These are phyloP conservation scores for Coptodon bakossiorum DNA, from an alignment of 2,113 vertebrate species.

Conservation along the genomic window DNA sequence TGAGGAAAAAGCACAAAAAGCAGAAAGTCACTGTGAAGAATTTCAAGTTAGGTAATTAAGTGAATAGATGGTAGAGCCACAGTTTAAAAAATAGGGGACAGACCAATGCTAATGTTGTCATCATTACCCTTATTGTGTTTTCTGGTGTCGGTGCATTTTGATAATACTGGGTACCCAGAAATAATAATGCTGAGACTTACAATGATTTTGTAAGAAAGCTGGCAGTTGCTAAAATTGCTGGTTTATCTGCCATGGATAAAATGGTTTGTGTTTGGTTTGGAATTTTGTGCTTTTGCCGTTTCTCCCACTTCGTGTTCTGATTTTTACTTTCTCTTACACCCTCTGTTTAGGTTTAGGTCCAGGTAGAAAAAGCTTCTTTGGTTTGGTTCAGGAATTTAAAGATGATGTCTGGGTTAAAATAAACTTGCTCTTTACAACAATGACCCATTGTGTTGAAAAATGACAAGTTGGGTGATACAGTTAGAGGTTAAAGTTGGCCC, in stretches of 20 bases:
- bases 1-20: background rate
- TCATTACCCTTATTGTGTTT: background rate
- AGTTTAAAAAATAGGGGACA: background rate
- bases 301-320: background rate
- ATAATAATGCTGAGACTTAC: background rate
- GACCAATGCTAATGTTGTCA: background rate
- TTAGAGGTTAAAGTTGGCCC: background rate
- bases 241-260: background rate
- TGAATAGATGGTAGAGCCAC: background rate
- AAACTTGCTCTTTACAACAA: background rate
- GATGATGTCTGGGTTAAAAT: background rate
- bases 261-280: background rate
- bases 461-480: background rate
- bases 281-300: background rate
- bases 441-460: background rate
- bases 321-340: background rate
- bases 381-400: background rate
- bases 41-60: background rate
- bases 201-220: background rate
- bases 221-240: background rate
- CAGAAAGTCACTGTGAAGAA: background rate
- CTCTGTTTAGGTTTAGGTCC: background rate
- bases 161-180: background rate
- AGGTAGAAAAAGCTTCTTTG: background rate
- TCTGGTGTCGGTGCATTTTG: background rate